These are phyloP conservation scores for Tetramorium parvispinum DNA, from an alignment of 1,140 invertebrate genomes.

Conservation along the genomic window DNA sequence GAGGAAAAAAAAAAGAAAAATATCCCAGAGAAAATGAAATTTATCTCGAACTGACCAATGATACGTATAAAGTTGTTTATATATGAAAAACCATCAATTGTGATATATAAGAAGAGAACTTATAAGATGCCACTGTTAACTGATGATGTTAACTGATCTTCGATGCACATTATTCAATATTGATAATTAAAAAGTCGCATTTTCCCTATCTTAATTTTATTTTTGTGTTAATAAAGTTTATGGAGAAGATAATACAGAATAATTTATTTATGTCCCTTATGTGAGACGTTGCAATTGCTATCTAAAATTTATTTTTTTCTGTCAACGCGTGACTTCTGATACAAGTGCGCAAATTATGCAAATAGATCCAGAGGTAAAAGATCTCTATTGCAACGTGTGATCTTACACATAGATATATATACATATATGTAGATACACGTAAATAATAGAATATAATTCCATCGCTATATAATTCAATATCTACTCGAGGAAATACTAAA, in stretches of 20 bases:
- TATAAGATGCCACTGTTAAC: background rate
- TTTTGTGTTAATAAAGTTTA: slow-evolving; percentile 1
- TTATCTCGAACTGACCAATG: slow-evolving; percentile 63
- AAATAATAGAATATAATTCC: slow-evolving; percentile 34
- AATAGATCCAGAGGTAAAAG: slow-evolving; percentile 20
- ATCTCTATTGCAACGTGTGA: slow-evolving; percentile 50
- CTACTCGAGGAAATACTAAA: slow-evolving; percentile 30
- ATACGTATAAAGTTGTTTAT: slow-evolving; percentile 56
- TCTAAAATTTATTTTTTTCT: background rate
- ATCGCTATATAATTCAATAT: slow-evolving; percentile 31
- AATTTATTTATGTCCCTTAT: background rate
- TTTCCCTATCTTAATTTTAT: slow-evolving; percentile 17
- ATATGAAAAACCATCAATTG: slow-evolving; percentile 45
- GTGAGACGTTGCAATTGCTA: background rate
- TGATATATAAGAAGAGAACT: slow-evolving; percentile 12
- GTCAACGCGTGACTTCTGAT: background rate
- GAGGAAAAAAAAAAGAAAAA: slow-evolving; percentile 3
- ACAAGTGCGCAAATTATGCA: background rate
- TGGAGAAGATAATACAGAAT: background rate
- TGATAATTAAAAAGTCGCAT: slow-evolving; percentile 9
- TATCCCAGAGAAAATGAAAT: slow-evolving; percentile 29
- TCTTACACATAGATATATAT: slow-evolving; percentile 19
- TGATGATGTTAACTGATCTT: background rate
- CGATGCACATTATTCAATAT: background rate
- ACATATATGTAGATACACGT: background rate